Evolutionary conservation across 2,888 invertebrate genomes (phyloP), one percentile per base, ranked within the genome.

Genomic region (Drosophila barbarae): DNA sequence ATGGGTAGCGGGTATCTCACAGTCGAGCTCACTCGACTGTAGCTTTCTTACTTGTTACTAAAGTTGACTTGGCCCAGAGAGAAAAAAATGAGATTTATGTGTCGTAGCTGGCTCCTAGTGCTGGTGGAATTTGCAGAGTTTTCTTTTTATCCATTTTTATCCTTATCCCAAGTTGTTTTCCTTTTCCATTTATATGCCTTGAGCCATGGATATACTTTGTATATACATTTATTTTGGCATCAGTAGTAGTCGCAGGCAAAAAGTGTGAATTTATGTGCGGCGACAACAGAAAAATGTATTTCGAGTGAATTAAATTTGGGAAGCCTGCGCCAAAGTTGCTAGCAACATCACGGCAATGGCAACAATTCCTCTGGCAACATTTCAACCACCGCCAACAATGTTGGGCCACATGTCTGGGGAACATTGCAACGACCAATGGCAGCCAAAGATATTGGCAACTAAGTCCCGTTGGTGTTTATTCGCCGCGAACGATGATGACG

Each of bases 241-340:
- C 60, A 44, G 58, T 10, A 28, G 42, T 10, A 28, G 46, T 47
- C 51, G 13, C 38, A 26, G 38, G 21, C 18, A 58, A 61, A 60
- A 69, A 64, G 67, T 70, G 64, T 58, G 72, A 74, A 80, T 80
- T 77, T 77, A 74, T 77, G 74, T 46, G 53, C 12, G 59, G 30
- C 50, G 46, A 3, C 46, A 30, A 9, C 28, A 47, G 13, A 23
- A 42, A 73, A 75, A 44, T 79, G 69, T 69, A 73, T 69, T 76
- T 46, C 73, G 73, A 78, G 73, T 69, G 74, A 81, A 78, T 81
- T 78, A 73, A 76, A 78, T 74, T 76, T 21, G 70, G 56, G 59
- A 50, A 57, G 69, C 44, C 36, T 41, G 60, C 55, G 23, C 26
- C 56, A 50, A 50, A 67, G 64, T 54, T 75, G 79, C 79, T 30